Percentiles rank a stretch among this genome's conserved stretches.
These are phyloP conservation scores for Atta texana DNA, from an alignment of 1,140 invertebrate genomes.

Conservation along the genomic window DNA sequence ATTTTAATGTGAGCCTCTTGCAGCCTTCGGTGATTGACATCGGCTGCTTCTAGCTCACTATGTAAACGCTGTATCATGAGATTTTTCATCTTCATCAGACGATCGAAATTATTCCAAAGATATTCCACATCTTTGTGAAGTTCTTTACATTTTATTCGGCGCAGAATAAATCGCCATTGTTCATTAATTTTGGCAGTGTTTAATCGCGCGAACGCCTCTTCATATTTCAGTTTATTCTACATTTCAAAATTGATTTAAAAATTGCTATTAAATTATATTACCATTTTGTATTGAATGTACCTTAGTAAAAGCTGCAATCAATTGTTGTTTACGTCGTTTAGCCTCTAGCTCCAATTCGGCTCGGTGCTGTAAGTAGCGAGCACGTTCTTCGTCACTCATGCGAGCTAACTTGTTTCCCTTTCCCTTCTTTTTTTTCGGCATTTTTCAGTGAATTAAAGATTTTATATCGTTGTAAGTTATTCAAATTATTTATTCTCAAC, in stretches of 20 bases:
- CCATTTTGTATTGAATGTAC: conserved; percentile 84
- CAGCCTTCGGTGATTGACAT: conserved; percentile 89
- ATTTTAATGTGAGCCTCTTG: conserved; percentile 90
- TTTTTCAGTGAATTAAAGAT: conserved; percentile 46
- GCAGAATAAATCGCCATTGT: conserved; percentile 92
- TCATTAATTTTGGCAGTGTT: conserved; percentile 94
- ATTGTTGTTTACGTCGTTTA: conserved; percentile 90
- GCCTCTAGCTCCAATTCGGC: conserved; percentile 93
- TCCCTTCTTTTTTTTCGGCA: conserved; percentile 61
- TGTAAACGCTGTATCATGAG: conserved; percentile 88
- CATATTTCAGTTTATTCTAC: conserved; percentile 92
- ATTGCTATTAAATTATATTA: neutral
- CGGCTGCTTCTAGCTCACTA: conserved; percentile 89
- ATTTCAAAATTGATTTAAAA: conserved; percentile 65
- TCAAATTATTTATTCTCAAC: conserved; percentile 49
- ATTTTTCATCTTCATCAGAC: conserved; percentile 89
- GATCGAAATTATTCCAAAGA: conserved; percentile 88
- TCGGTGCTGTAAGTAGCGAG: conserved; percentile 91
- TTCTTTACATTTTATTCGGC: conserved; percentile 91
- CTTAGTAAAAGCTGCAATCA: conserved; percentile 92
- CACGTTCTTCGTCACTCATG: conserved; percentile 93
- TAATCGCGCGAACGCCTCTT: conserved; percentile 91
- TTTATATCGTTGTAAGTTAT: conserved; percentile 11
- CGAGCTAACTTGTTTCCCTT: conserved; percentile 87
- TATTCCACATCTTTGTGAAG: conserved; percentile 89